Conservation (phyloP, 2,797 vertebrate genomes). For the Cryptoprocta ferox region DNA sequence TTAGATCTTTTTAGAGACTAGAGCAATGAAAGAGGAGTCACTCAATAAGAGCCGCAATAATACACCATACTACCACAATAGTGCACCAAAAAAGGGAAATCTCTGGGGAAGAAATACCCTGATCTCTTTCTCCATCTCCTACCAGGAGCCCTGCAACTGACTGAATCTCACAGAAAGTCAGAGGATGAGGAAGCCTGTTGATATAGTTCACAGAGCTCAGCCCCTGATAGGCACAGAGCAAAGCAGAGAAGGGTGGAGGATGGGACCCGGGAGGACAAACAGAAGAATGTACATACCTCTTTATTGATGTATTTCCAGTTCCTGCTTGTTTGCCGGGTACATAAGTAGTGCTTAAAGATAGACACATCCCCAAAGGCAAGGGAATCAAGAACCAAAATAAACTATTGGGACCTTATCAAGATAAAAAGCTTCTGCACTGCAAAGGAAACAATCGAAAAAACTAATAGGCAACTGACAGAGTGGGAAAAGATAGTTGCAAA, state of each 20-base stretch:
- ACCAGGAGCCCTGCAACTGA: not conserved
- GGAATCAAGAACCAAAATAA: too few species aligned
- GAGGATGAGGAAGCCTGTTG: not conserved
- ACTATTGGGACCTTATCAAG: too few species aligned
- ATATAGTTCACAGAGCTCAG: not conserved
- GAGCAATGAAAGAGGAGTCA: not conserved
- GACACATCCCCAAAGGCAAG: too few species aligned
- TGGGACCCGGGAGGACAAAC: not conserved
- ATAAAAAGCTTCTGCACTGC: too few species aligned
- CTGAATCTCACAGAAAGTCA: not conserved
- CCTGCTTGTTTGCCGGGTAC: not conserved
- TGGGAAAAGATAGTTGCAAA: too few species aligned
- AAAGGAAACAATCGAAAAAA: too few species aligned
- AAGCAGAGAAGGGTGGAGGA: not conserved
- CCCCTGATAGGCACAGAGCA: not conserved
- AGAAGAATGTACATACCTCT: not conserved
- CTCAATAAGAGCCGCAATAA: not conserved
- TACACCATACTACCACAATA: not conserved
- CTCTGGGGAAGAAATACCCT: not conserved
- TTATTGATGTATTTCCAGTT: not conserved
- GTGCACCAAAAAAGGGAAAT: not conserved
- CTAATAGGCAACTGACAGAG: too few species aligned
- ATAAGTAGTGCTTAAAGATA: not conserved
- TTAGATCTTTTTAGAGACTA: not conserved
- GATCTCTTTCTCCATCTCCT: not conserved